Conservation (phyloP, 2,113 vertebrate species). For the Vombatus ursinus region DNA sequence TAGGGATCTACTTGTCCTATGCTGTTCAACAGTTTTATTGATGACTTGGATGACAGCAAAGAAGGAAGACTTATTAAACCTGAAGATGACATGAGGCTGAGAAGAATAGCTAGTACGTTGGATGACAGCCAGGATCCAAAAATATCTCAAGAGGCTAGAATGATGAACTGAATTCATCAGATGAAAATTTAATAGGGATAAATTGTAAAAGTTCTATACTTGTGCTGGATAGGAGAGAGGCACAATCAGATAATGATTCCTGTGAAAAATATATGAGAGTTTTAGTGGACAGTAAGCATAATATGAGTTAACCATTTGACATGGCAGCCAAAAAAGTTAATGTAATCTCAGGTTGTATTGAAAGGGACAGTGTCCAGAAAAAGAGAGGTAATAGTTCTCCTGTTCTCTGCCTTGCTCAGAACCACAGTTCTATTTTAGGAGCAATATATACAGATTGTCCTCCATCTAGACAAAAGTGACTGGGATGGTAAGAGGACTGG, state of each 20-base stretch:
- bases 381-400: constrained; percentile 28
- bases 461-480: neutral
- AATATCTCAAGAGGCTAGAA: neutral
- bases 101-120: neutral
- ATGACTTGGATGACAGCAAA: neutral
- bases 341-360: neutral
- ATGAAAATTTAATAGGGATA: neutral
- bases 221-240: neutral
- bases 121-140: neutral
- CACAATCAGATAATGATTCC: neutral
- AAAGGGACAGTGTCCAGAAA: neutral
- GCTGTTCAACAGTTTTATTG: neutral
- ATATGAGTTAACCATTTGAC: neutral
- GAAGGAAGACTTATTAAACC: neutral
- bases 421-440: constrained; percentile 31
- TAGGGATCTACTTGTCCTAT: neutral
- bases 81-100: neutral
- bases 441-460: constrained; percentile 6
- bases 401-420: constrained; percentile 46
- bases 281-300: neutral
- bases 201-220: neutral
- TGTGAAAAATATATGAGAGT: neutral
- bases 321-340: neutral
- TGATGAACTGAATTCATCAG: neutral
- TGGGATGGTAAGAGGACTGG: neutral